Percentiles rank a stretch among this genome's conserved stretches.
Evolutionary conservation across 2,797 vertebrate species (phyloP).

Genomic region (Sebastes flavidus): DNA sequence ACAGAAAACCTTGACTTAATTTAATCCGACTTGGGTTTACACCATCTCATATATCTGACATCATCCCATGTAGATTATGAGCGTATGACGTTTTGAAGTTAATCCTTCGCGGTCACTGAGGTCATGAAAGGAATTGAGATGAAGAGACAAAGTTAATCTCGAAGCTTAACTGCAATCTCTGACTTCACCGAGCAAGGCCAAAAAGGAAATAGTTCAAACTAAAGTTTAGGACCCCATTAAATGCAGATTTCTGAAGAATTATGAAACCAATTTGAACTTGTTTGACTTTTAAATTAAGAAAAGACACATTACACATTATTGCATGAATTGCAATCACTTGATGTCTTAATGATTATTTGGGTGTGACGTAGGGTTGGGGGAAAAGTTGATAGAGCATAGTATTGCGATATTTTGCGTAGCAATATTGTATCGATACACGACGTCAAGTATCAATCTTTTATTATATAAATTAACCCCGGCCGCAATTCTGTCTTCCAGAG

Average conservation of each 20-base stretch:
- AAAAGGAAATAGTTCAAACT: not conserved
- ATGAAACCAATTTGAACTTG: not conserved
- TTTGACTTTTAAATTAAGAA: not conserved
- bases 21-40: conserved; percentile 9
- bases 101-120: conserved; percentile 1
- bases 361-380: too few relatives aligned
- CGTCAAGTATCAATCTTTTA: too few relatives aligned
- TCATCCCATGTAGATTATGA: conserved; percentile 9
- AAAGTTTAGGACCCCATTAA: not conserved
- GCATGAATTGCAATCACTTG: not conserved
- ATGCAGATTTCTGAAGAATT: not conserved
- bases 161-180: not conserved
- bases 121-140: conserved; percentile 19
- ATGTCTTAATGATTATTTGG: not conserved
- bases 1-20: not conserved
- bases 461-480: fast-evolving
- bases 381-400: too few relatives aligned
- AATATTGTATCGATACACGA: too few relatives aligned
- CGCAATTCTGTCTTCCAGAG: too few relatives aligned
- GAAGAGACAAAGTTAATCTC: conserved; percentile 1
- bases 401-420: too few relatives aligned
- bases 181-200: not conserved
- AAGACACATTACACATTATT: not conserved
- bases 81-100: not conserved
- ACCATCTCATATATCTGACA: not conserved